Conservation (phyloP, 2,113 vertebrate species). For the Chroicocephalus ridibundus region DNA sequence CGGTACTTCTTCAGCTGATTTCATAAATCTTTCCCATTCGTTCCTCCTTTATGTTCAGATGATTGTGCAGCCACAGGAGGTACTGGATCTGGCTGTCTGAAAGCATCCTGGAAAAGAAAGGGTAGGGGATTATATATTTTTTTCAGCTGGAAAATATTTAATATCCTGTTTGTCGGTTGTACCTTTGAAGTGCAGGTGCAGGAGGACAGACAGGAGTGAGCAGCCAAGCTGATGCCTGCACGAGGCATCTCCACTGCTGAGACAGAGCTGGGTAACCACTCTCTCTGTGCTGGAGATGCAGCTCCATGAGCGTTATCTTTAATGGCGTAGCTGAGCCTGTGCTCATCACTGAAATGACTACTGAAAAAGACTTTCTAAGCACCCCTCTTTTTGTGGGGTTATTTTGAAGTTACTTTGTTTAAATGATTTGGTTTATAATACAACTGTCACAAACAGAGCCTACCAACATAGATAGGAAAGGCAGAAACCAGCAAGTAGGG, state of each 20-base stretch:
- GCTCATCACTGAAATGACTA: not conserved
- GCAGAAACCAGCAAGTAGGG: not conserved
- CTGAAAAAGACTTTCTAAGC: not conserved
- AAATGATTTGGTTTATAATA: not conserved
- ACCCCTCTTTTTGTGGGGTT: not conserved
- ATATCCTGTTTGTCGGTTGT: not conserved
- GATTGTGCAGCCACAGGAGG: not conserved
- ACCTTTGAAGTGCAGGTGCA: not conserved
- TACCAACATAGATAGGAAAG: not conserved
- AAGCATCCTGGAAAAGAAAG: not conserved
- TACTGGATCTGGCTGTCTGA: not conserved
- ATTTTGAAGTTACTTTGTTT: not conserved
- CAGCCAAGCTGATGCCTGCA: not conserved
- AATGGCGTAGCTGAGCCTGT: not conserved
- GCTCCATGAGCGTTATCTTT: not conserved
- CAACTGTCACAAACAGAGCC: not conserved
- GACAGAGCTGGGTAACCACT: not conserved
- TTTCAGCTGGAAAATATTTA: not conserved
- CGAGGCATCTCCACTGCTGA: not conserved
- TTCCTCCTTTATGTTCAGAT: not conserved
- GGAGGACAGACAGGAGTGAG: not conserved
- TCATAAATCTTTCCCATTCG: not conserved
- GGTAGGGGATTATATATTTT: fast-evolving
- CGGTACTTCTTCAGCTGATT: not conserved
- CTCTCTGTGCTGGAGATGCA: not conserved